Percentiles rank a stretch among this genome's conserved stretches.
These are phyloP conservation scores for Artemia sinica DNA, from an alignment of 2,888 invertebrate genomes.

Conservation along the genomic window DNA sequence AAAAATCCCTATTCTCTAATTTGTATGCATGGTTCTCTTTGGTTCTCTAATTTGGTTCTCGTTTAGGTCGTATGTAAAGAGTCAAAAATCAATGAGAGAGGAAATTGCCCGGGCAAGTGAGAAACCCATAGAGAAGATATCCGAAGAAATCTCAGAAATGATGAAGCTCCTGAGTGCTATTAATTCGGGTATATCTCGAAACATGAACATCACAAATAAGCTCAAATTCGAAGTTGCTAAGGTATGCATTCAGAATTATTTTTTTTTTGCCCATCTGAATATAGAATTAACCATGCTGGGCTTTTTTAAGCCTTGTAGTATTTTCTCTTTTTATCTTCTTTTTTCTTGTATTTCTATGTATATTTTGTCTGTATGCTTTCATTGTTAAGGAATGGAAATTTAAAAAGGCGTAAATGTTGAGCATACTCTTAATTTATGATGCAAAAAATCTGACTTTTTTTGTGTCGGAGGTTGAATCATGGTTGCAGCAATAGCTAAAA, in stretches of 20 bases:
- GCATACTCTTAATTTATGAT: no score
- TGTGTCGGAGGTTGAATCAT: no score
- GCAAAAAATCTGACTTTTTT: no score
- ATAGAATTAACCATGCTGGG: neutral
- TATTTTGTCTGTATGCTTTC: no score
- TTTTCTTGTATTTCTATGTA: no score
- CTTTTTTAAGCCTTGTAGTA: no score
- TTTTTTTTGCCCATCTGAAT: neutral
- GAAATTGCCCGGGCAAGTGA: constrained; percentile 1
- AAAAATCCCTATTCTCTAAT: no score
- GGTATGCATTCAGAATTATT: neutral
- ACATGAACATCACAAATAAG: neutral
- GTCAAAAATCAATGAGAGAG: neutral
- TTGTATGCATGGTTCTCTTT: neutral
- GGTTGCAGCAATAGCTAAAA: no score
- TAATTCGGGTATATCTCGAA: neutral
- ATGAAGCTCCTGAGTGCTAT: neutral
- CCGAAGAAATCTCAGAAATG: constrained; percentile 9
- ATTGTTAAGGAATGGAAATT: no score
- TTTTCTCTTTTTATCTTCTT: no score
- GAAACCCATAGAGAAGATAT: constrained; percentile 10
- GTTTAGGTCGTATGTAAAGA: neutral
- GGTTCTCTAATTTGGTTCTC: no score
- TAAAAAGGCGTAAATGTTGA: no score
- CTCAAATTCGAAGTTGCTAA: neutral